Conservation (phyloP, 2,888 invertebrate species). For the Halictus quadricinctus region DNA sequence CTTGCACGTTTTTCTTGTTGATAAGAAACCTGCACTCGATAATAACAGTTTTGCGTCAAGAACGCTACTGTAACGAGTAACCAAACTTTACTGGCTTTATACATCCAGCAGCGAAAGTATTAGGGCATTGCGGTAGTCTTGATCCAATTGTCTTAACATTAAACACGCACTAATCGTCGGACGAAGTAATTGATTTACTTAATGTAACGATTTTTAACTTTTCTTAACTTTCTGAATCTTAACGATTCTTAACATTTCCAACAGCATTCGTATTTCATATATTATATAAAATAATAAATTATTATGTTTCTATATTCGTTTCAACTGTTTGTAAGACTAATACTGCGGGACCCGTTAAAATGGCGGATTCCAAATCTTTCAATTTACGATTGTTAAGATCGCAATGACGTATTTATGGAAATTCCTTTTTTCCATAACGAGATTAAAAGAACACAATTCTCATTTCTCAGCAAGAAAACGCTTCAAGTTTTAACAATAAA, state of each 20-base stretch:
- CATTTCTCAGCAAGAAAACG: too few relatives aligned
- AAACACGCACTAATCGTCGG: not conserved
- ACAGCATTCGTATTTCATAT: too few relatives aligned
- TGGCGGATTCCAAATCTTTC: not conserved
- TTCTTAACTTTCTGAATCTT: too few relatives aligned
- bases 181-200: not conserved
- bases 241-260: too few relatives aligned
- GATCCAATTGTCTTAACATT: not conserved
- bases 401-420: not conserved
- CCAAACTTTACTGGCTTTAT: constrained; percentile 36
- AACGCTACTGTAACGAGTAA: constrained; percentile 23
- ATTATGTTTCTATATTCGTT: not conserved
- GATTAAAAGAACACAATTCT: too few relatives aligned
- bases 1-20: not conserved
- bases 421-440: too few relatives aligned
- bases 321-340: not conserved
- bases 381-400: not conserved
- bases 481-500: not conserved
- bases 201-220: too few relatives aligned
- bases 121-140: not conserved
- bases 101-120: constrained; percentile 32
- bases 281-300: too few relatives aligned
- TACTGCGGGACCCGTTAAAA: not conserved
- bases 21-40: constrained; percentile 17
- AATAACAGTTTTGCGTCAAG: constrained; percentile 10